A percentile compares a stretch with the other conserved stretches of the same genome.
Evolutionary conservation across 2,888 invertebrate genomes (phyloP).

Genomic region (Eupeodes latifasciatus): DNA sequence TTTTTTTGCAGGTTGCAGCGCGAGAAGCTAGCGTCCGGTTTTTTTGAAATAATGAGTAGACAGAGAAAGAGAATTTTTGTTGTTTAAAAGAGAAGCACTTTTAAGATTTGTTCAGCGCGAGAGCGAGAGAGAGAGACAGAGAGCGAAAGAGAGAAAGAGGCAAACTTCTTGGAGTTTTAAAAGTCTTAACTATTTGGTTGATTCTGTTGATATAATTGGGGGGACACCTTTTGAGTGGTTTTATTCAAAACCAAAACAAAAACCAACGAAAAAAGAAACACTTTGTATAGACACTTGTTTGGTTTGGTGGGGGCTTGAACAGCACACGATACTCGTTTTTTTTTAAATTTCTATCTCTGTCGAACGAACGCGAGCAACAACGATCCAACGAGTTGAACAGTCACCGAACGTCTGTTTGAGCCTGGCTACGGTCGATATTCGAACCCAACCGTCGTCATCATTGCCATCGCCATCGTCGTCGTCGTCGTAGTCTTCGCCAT

Average conservation of each 20-base stretch:
- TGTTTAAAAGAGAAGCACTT: conserved; percentile 28
- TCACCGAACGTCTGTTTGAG: conserved; percentile 78
- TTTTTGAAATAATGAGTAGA: background rate
- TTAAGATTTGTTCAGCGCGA: background rate
- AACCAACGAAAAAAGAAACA: conserved; percentile 34
- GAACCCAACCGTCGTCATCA: conserved; percentile 68
- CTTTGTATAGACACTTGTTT: conserved; percentile 65
- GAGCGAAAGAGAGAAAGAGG: conserved; percentile 23
- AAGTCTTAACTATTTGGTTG: conserved; percentile 37
- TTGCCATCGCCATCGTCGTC: conserved; percentile 44
- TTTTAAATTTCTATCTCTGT: conserved; percentile 52
- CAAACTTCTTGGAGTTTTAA: conserved; percentile 1
- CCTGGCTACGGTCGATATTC: conserved; percentile 64
- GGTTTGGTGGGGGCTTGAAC: conserved; percentile 25
- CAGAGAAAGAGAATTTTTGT: conserved; percentile 29
- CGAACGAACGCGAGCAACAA: conserved; percentile 62
- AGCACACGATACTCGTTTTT: conserved; percentile 20
- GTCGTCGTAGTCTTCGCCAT: conserved; percentile 31
- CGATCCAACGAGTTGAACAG: conserved; percentile 77
- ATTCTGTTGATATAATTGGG: conserved; percentile 45
- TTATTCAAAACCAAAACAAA: conserved; percentile 33
- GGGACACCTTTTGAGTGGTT: conserved; percentile 51
- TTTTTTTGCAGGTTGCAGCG: conserved; percentile 47
- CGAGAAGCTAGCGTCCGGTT: conserved; percentile 46
- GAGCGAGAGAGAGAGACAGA: conserved; percentile 20